These are phyloP conservation scores for Trichopoda pennipes DNA, from an alignment of 2,888 invertebrate genomes.

Conservation along the genomic window DNA sequence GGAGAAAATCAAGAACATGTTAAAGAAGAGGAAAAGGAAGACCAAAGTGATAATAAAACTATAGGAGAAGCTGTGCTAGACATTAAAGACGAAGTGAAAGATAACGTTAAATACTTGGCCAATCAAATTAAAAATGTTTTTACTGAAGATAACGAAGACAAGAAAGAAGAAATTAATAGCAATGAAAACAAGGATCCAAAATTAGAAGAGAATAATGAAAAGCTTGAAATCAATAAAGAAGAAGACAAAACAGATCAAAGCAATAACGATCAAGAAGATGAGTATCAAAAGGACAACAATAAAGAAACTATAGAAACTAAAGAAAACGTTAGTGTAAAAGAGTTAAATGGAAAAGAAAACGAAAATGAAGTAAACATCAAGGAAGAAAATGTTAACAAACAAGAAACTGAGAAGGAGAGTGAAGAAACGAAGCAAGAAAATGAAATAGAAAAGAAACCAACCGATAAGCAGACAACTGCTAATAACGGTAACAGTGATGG, in stretches of 20 bases:
- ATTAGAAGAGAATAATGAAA: background rate
- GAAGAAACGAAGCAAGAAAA: background rate
- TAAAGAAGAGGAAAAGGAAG: constrained; percentile 23
- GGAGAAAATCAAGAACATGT: constrained; percentile 31
- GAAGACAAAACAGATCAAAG: background rate
- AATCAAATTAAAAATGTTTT: constrained; percentile 59
- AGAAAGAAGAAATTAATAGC: constrained; percentile 44
- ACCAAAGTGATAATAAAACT: constrained; percentile 43
- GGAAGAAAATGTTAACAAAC: too few species aligned
- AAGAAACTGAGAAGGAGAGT: background rate
- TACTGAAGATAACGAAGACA: constrained; percentile 47
- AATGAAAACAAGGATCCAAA: background rate
- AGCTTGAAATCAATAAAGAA: background rate
- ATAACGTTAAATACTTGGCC: constrained; percentile 50
- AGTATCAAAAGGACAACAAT: background rate
- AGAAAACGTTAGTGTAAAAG: background rate
- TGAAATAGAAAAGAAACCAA: background rate
- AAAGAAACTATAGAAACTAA: background rate
- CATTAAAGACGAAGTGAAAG: constrained; percentile 55
- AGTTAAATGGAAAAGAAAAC: background rate
- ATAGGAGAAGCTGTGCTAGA: constrained; percentile 60
- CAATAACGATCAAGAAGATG: background rate
- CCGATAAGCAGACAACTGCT: background rate
- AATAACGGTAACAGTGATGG: background rate
- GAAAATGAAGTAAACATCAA: background rate